phyloP scores from a whole-genome alignment of 2,797 vertebrate species.

The Brachyrhaphis roseni region DNA sequence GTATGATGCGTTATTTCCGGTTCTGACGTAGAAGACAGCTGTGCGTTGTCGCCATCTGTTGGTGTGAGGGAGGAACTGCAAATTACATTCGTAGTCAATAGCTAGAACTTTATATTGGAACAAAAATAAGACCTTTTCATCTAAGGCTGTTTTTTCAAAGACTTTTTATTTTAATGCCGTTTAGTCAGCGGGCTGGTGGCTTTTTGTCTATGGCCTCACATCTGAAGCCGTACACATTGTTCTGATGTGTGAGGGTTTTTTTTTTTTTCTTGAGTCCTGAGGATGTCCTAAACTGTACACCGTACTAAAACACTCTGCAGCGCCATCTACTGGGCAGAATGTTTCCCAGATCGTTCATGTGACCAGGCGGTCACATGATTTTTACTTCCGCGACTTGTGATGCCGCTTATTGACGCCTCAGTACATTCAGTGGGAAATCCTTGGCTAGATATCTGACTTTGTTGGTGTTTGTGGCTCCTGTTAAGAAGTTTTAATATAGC shows the following conservation, averaged over 20 bases:
- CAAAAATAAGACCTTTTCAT: neutral
- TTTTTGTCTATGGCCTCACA: neutral
- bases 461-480: neutral
- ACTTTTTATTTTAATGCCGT: too few species aligned
- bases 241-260: too few species aligned
- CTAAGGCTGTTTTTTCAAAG: too few species aligned
- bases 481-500: rapidly evolving
- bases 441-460: rapidly evolving
- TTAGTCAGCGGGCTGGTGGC: too few species aligned
- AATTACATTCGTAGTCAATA: neutral
- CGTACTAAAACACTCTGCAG: neutral
- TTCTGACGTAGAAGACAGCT: neutral
- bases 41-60: conserved; percentile 16
- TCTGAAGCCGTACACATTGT: too few species aligned
- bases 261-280: too few species aligned
- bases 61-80: conserved; percentile 31
- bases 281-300: neutral
- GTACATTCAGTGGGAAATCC: neutral
- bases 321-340: conserved; percentile 26
- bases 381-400: conserved; percentile 61
- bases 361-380: conserved; percentile 58
- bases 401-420: neutral
- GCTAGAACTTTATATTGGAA: neutral
- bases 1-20: conserved; percentile 44
- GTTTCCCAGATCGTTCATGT: neutral